phyloP scores from a whole-genome alignment of 2,797 vertebrate species.

The Galagoides demidoff region DNA sequence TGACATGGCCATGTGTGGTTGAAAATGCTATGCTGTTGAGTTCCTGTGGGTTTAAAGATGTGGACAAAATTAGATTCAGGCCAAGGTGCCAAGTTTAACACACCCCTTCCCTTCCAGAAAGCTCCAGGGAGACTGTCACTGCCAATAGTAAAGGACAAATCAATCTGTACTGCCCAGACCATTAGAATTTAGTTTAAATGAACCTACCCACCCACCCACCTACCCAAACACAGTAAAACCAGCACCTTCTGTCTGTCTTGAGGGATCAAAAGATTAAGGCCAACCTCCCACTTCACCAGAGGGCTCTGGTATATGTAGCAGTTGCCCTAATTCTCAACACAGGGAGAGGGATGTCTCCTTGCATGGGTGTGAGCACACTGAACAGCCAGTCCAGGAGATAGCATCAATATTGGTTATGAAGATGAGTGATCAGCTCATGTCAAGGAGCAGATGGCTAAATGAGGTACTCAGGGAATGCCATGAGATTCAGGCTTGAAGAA shows the following conservation, averaged over 20 bases:
- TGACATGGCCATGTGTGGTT: neutral
- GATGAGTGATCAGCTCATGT: constrained; percentile 47
- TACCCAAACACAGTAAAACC: neutral
- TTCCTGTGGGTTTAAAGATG: constrained; percentile 74
- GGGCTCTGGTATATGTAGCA: neutral
- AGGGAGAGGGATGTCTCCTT: neutral
- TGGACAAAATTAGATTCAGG: constrained; percentile 69
- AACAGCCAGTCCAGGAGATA: neutral
- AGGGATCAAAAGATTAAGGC: neutral
- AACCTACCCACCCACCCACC: neutral
- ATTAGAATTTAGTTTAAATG: neutral
- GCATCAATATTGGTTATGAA: constrained; percentile 48
- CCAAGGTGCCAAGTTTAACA: constrained; percentile 56
- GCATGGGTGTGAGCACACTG: neutral
- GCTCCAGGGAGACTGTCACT: neutral
- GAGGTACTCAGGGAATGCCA: constrained; percentile 47
- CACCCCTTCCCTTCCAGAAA: constrained; percentile 73
- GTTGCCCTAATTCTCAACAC: neutral
- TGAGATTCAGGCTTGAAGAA: constrained; percentile 67
- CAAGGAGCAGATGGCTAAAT: constrained; percentile 73
- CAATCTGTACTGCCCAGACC: neutral
- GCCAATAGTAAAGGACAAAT: neutral
- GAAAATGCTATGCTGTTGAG: constrained; percentile 65
- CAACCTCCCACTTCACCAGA: constrained; percentile 15
- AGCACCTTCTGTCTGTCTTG: neutral